Conservation (phyloP, 1,140 invertebrate genomes). For the Diplogasteroides magnus region DNA sequence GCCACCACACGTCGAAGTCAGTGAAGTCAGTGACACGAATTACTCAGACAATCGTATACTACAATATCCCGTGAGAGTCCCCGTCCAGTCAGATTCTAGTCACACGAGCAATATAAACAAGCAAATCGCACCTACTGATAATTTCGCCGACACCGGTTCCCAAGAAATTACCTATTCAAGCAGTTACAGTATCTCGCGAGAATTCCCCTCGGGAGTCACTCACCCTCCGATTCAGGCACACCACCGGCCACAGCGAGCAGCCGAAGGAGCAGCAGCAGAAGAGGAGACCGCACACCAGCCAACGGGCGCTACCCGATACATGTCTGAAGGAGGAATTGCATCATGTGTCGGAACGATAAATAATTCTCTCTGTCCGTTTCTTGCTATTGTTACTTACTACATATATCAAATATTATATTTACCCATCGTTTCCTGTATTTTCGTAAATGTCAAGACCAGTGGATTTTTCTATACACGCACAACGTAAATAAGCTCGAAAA, state of each 20-base stretch:
- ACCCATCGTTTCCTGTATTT: background rate
- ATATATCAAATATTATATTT: background rate
- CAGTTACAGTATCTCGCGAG: too few species aligned
- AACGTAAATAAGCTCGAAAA: too few species aligned
- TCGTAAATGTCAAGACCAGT: background rate
- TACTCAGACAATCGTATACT: too few species aligned
- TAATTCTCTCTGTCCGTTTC: background rate
- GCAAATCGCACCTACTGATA: too few species aligned
- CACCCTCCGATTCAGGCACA: conserved; percentile 49
- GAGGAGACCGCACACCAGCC: conserved; percentile 50
- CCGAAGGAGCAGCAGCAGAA: conserved; percentile 55
- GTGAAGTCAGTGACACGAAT: too few species aligned
- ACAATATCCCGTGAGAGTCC: too few species aligned
- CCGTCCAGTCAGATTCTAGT: too few species aligned
- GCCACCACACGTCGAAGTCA: too few species aligned
- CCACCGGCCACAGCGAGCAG: conserved; percentile 53
- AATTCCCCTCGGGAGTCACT: too few species aligned
- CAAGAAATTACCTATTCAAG: too few species aligned
- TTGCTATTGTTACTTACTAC: background rate
- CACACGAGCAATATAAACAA: too few species aligned
- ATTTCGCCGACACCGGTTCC: too few species aligned
- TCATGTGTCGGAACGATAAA: background rate
- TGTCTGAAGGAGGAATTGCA: conserved; percentile 14
- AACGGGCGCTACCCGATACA: conserved; percentile 37
- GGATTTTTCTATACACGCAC: background rate